Conservation (phyloP, 2,888 invertebrate genomes). For the Camptogramma bilineatum region DNA sequence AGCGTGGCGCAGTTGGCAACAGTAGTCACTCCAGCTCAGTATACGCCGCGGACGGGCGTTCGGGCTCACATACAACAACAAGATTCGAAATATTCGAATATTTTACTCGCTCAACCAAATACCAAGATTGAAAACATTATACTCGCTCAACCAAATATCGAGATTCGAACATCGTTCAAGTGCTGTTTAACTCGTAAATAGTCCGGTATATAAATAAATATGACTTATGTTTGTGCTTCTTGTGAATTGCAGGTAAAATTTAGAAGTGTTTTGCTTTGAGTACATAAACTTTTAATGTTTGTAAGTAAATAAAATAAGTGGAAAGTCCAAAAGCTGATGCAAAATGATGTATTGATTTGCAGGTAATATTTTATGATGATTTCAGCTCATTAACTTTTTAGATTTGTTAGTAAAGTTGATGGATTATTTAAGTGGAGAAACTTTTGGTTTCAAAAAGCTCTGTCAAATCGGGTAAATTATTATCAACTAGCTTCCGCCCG, state of each 20-base stretch:
- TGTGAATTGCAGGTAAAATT: constrained; percentile 22
- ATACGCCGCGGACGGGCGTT: constrained; percentile 14
- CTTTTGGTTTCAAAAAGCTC: too few relatives aligned
- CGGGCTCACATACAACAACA: background rate
- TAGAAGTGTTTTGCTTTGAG: background rate
- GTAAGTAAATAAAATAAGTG: background rate
- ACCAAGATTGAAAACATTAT: background rate
- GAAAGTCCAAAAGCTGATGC: too few relatives aligned
- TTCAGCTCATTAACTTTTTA: too few relatives aligned
- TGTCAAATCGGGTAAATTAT: too few relatives aligned
- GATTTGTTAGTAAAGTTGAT: too few relatives aligned
- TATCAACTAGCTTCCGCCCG: too few relatives aligned
- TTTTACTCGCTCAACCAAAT: background rate
- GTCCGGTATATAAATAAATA: constrained; percentile 28
- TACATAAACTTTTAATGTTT: background rate
- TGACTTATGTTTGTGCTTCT: constrained; percentile 26
- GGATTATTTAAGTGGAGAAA: too few relatives aligned
- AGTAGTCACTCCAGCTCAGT: constrained; percentile 19
- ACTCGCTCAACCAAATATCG: too few relatives aligned
- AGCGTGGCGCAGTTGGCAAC: constrained; percentile 19
- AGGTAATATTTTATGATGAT: too few relatives aligned
- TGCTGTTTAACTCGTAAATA: constrained; percentile 22
- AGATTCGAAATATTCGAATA: background rate
- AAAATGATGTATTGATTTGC: too few relatives aligned
- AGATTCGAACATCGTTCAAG: constrained; percentile 16